Percentiles rank a stretch among this genome's conserved stretches.
Evolutionary conservation across 1,140 invertebrate genomes (phyloP).

Genomic region (Drosophila truncata): DNA sequence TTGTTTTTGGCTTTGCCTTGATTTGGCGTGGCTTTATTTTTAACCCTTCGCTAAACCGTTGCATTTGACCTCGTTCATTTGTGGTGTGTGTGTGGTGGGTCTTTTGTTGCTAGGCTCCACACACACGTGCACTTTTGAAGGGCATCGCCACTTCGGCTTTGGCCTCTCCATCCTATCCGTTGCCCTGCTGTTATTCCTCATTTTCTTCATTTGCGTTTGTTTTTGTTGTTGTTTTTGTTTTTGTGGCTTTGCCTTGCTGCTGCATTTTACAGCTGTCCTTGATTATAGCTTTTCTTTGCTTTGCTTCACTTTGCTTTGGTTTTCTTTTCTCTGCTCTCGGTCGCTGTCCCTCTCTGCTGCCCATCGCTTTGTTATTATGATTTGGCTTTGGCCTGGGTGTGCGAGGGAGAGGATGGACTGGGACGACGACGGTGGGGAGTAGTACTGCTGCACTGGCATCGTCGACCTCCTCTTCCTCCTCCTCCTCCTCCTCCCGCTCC

Average conservation of each 20-base stretch:
- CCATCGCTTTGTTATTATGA: conserved; percentile 77
- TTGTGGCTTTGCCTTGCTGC: conserved; percentile 67
- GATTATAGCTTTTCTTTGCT: conserved; percentile 77
- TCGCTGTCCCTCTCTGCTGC: conserved; percentile 43
- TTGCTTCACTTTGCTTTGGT: conserved; percentile 52
- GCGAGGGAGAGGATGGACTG: conserved; percentile 33
- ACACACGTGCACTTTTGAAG: conserved; percentile 41
- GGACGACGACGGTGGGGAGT: conserved; percentile 21
- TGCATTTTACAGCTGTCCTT: conserved; percentile 54
- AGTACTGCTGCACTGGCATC: conserved; percentile 27
- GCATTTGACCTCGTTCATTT: conserved; percentile 52
- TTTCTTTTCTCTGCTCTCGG: conserved; percentile 28
- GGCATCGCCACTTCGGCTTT: conserved; percentile 47
- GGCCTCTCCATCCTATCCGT: background rate
- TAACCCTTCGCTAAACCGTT: conserved; percentile 27
- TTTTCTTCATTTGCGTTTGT: conserved; percentile 37
- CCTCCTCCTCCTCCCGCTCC: conserved; percentile 4
- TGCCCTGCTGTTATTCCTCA: conserved; percentile 7
- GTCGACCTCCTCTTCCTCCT: no score
- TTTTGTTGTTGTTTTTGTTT: conserved; percentile 69
- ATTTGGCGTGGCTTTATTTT: conserved; percentile 14
- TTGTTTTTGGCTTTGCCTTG: conserved; percentile 25
- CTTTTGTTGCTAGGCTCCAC: conserved; percentile 42
- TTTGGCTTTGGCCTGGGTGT: conserved; percentile 57
- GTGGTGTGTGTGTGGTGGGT: background rate